Conservation (phyloP, 2,888 invertebrate species). For the Gibbula magus region DNA sequence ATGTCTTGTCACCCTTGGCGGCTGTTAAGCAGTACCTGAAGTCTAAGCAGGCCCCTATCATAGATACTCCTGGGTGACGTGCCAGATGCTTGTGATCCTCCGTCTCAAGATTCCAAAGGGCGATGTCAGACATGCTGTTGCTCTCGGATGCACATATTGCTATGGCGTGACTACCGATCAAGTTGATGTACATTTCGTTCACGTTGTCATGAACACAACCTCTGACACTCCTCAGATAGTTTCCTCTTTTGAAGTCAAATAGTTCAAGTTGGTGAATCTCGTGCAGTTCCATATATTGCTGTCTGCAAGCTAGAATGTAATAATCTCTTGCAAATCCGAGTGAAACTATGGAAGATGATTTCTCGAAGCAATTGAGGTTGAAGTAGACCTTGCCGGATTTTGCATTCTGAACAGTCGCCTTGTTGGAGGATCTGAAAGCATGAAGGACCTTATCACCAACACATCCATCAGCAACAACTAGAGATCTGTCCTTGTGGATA, state of each 20-base stretch:
- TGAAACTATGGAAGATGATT: slow-evolving; percentile 64
- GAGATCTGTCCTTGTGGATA: slow-evolving; percentile 66
- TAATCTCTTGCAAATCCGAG: slow-evolving; percentile 70
- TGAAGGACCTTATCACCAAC: slow-evolving; percentile 64
- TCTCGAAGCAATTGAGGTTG: slow-evolving; percentile 62
- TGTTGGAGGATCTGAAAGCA: slow-evolving; percentile 65
- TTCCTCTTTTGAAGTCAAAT: slow-evolving; percentile 67
- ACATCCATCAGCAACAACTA: slow-evolving; percentile 60
- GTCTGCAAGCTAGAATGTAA: slow-evolving; percentile 67
- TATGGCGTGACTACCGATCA: slow-evolving; percentile 69
- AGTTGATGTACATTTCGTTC: slow-evolving; percentile 62
- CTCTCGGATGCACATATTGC: slow-evolving; percentile 62
- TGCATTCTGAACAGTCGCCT: slow-evolving; percentile 65
- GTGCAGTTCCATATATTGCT: slow-evolving; percentile 66
- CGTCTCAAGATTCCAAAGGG: slow-evolving; percentile 73
- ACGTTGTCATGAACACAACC: slow-evolving; percentile 70
- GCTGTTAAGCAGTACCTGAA: slow-evolving; percentile 69
- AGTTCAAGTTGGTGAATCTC: slow-evolving; percentile 69
- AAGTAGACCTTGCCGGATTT: slow-evolving; percentile 62
- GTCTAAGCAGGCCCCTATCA: slow-evolving; percentile 66
- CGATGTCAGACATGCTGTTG: slow-evolving; percentile 67
- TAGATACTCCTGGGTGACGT: slow-evolving; percentile 62
- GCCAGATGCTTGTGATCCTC: slow-evolving; percentile 74
- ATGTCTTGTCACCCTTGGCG: slow-evolving; percentile 59
- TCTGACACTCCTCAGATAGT: slow-evolving; percentile 65